phyloP scores from a whole-genome alignment of 1,140 invertebrate species.

The Diploscapter pachys region DNA sequence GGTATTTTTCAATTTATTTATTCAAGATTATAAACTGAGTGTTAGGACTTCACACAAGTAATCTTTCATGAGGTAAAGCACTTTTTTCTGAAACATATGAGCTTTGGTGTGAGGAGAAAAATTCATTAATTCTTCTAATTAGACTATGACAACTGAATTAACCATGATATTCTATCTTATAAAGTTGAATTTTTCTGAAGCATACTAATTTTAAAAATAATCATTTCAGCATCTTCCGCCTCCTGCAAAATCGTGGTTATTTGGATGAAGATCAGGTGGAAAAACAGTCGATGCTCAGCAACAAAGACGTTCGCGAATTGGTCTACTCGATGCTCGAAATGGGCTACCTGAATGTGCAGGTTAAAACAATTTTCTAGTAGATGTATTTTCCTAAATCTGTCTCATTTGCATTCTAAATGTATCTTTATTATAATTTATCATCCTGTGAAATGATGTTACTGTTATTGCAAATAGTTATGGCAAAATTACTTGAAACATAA shows the following conservation, averaged over 20 bases:
- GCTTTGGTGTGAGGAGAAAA: no score
- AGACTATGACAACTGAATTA: no score
- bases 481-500: neutral
- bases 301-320: slow-evolving; percentile 27
- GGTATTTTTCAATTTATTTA: slow-evolving; percentile 6
- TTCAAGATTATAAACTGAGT: neutral
- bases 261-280: slow-evolving; percentile 30
- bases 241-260: slow-evolving; percentile 18
- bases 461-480: neutral
- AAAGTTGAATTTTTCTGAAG: no score
- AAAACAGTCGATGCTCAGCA: slow-evolving; percentile 27
- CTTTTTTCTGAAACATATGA: no score
- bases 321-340: slow-evolving; percentile 23
- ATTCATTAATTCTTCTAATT: no score
- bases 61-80: neutral
- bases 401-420: no score
- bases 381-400: neutral
- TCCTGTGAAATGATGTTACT: neutral
- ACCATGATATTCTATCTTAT: no score
- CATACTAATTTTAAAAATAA: no score
- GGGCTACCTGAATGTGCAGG: slow-evolving; percentile 25
- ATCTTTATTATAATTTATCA: neutral
- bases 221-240: slow-evolving; percentile 12
- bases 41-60: no score
- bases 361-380: neutral